Percentiles rank a stretch among this genome's conserved stretches.
phyloP scores from a whole-genome alignment of 2,113 vertebrate species.

The Heterotis niloticus region DNA sequence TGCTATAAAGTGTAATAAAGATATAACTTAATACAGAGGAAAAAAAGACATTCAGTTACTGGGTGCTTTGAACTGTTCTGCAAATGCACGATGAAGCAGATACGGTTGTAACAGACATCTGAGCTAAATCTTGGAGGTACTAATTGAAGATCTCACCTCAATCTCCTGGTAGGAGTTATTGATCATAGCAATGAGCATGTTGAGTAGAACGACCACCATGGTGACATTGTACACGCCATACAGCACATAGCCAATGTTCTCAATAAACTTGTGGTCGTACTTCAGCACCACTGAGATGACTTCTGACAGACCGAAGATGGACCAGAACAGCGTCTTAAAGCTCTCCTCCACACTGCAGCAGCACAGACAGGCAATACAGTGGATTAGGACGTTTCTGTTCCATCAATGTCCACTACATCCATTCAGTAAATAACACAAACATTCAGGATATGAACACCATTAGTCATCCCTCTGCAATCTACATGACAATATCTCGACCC shows the following conservation, averaged over 20 bases:
- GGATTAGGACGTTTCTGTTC: neutral
- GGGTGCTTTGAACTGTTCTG: neutral
- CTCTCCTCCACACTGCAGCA: constrained; percentile 91
- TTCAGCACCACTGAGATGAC: constrained; percentile 97
- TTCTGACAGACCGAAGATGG: constrained; percentile 94
- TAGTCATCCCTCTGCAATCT: neutral
- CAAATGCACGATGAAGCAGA: neutral
- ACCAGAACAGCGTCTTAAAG: constrained; percentile 98
- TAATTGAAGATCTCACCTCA: constrained; percentile 70
- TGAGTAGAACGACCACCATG: constrained; percentile 96
- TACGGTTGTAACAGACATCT: neutral
- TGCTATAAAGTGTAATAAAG: neutral
- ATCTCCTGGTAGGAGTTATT: constrained; percentile 99
- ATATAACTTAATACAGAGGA: neutral
- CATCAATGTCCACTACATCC: neutral
- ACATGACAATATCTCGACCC: neutral
- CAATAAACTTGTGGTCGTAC: constrained; percentile 96
- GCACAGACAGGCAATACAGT: constrained; percentile 50
- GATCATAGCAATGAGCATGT: constrained; percentile 99
- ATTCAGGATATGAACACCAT: neutral
- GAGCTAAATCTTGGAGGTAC: neutral
- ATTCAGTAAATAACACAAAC: neutral
- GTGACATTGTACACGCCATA: constrained; percentile 96
- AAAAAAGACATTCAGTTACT: neutral
- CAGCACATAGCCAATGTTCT: constrained; percentile 95